Conservation (phyloP, 2,113 vertebrate species). For the Nothobranchius furzeri region DNA sequence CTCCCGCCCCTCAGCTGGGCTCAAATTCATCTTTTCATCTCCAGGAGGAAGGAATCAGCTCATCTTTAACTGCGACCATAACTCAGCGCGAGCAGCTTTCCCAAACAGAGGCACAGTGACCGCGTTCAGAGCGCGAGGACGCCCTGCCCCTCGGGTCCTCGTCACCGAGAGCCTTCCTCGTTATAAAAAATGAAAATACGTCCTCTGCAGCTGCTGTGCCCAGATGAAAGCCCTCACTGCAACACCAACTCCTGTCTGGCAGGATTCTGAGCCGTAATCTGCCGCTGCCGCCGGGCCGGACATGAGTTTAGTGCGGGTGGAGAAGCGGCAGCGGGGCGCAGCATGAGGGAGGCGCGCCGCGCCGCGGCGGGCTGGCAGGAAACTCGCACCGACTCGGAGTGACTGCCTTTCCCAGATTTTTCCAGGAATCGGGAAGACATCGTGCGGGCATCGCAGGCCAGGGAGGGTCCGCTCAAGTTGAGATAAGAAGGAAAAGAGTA, state of each 20-base stretch:
- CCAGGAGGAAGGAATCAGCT: not conserved
- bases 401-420: constrained; percentile 12
- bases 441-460: constrained; percentile 1
- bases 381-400: not conserved
- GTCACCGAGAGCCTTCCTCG: constrained; percentile 55
- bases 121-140: constrained; percentile 21
- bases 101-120: constrained; percentile 31
- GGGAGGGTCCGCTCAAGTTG: constrained; percentile 17
- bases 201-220: constrained; percentile 33
- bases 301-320: constrained; percentile 15
- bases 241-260: constrained; percentile 10
- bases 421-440: not conserved
- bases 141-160: constrained; percentile 47
- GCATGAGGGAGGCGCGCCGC: constrained; percentile 24
- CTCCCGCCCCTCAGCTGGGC: too few species aligned
- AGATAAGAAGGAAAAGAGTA: constrained; percentile 25
- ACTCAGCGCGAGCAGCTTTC: constrained; percentile 1
- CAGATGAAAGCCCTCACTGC: constrained; percentile 32
- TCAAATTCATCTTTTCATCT: not conserved
- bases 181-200: constrained; percentile 42
- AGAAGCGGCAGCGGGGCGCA: constrained; percentile 20
- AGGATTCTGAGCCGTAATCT: constrained; percentile 5
- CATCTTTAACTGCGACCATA: not conserved
- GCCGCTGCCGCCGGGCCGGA: constrained; percentile 13
- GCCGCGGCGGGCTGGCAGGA: not conserved